Conservation (phyloP, 37 sponge, comb jelly and placozoan genomes). For the Chondrosia reniformis region DNA sequence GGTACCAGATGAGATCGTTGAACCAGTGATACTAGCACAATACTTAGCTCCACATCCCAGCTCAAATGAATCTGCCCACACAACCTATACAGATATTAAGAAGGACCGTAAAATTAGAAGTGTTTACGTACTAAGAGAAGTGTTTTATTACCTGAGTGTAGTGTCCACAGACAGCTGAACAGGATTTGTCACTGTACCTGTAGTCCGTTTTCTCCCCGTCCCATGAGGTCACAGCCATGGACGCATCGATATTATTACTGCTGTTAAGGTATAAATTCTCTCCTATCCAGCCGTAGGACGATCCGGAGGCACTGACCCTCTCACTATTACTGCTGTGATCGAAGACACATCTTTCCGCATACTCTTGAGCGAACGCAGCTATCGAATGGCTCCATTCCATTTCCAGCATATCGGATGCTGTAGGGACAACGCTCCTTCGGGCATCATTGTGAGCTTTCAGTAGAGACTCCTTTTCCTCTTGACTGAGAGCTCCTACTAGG, state of each 20-base stretch:
- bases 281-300: background rate
- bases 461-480: conserved; percentile 4
- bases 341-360: background rate
- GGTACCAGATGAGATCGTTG: no score
- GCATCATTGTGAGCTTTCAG: background rate
- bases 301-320: no score
- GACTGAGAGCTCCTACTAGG: background rate
- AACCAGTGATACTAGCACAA: no score
- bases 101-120: no score
- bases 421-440: background rate
- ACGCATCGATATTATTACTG: no score
- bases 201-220: background rate
- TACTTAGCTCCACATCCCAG: no score
- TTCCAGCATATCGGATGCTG: background rate
- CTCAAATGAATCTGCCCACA: no score
- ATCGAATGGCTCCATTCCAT: background rate
- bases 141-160: background rate
- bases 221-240: background rate
- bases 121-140: no score
- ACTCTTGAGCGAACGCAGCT: background rate
- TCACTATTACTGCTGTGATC: background rate
- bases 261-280: conserved; percentile 1
- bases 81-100: no score
- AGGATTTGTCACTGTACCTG: background rate
- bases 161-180: background rate